Conservation (phyloP, 2,888 invertebrate genomes). For the Coenonympha arcania region DNA sequence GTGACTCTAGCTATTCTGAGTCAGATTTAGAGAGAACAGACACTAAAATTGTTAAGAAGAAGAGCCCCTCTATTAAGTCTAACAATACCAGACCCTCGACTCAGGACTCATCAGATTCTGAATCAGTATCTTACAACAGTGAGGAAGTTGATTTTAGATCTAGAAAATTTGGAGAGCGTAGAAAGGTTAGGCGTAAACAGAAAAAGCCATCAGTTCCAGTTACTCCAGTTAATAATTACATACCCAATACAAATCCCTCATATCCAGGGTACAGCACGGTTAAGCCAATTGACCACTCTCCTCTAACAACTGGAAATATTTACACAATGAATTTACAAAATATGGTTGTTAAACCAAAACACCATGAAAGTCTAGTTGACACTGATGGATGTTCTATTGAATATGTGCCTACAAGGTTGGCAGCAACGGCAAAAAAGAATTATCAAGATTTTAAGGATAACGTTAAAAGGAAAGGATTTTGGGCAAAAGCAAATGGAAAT, state of each 20-base stretch:
- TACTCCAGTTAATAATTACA: conserved; percentile 34
- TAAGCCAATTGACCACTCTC: conserved; percentile 47
- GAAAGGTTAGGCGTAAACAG: conserved; percentile 45
- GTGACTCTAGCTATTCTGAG: conserved; percentile 53
- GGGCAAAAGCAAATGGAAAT: conserved; percentile 64
- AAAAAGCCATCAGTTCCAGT: conserved; percentile 38
- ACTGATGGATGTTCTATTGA: conserved; percentile 58
- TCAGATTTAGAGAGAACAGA: conserved; percentile 45
- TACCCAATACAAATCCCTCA: conserved; percentile 32
- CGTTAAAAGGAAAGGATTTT: conserved; percentile 60
- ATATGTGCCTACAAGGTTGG: conserved; percentile 66
- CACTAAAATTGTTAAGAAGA: conserved; percentile 32
- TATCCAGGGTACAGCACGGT: conserved; percentile 57
- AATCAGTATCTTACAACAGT: conserved; percentile 59
- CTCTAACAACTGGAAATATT: conserved; percentile 59
- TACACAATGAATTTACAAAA: conserved; percentile 56
- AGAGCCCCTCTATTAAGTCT: conserved; percentile 26
- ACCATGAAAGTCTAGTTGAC: conserved; percentile 37
- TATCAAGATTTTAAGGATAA: conserved; percentile 67
- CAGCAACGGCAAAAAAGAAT: conserved; percentile 58
- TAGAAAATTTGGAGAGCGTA: conserved; percentile 52
- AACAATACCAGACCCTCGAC: conserved; percentile 33
- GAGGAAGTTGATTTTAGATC: conserved; percentile 62
- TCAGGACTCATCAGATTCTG: conserved; percentile 50
- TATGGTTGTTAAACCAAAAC: conserved; percentile 45